Evolutionary conservation across 2,113 vertebrate genomes (phyloP), one percentile per base, ranked within the genome.

Genomic region (Morone chrysops): DNA sequence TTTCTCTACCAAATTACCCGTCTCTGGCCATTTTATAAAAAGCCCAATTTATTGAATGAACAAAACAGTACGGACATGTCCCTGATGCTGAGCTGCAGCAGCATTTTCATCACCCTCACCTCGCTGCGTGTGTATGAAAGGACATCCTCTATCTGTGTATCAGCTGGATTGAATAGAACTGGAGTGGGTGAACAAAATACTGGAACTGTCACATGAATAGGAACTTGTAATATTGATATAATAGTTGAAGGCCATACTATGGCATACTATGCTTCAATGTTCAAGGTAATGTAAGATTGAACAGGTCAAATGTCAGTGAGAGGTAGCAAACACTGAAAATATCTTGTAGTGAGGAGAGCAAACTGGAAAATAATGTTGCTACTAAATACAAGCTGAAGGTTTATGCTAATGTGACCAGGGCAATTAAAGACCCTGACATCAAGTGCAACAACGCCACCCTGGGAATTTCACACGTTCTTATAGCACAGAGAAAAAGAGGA

Each of bases 1-100:
- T 78, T 78, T 48, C 54, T 54, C 53, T 7, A n/a, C 50, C 20
- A 51, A 63, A 73, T 79, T 38, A 76, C 71, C 68, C 63, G 73
- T 69, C 62, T 22, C 61, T 16, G 41, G 10, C n/a, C 50, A 59
- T 68, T 73, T 48, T 57, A 2, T 16, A 17, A 56, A 59, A 73
- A 31, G 9, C 4, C 16, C 56, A 45, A 43, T 70, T 77, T 63
- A 50, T 13, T 77, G 41, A 70, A 62, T n/a, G 56, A 13, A 31
- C 40, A 48, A 56, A 87, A 71, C n/a, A 51, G 68, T 31, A 10
- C 25, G 11, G 31, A 36, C 51, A 17, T 22, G 7, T 51, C 38
- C 54, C 45, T 47, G 31, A 43, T 36, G 66, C 57, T 12, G 60
- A 45, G 51, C 51, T 14, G 20, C 50, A 41, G 50, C 16, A 22